phyloP scores from a whole-genome alignment of 2,888 invertebrate genomes.

The Pterostichus niger region DNA sequence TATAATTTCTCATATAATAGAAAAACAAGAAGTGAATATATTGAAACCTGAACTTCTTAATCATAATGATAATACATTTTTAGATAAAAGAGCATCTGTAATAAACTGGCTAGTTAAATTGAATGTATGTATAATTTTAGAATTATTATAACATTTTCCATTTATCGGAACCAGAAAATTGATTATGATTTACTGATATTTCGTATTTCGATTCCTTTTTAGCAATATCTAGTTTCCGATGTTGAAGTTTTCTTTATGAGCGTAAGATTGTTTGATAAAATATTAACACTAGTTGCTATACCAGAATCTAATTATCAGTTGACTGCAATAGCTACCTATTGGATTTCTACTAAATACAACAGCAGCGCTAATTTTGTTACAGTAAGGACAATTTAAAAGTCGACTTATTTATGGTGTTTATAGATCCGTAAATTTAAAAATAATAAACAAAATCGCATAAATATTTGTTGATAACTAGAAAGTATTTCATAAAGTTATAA shows the following conservation, averaged over 20 bases:
- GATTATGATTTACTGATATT: too few species aligned
- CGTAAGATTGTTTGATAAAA: constrained; percentile 50
- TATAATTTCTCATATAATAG: constrained; percentile 20
- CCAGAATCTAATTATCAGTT: constrained; percentile 18
- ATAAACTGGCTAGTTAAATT: constrained; percentile 53
- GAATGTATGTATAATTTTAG: constrained; percentile 29
- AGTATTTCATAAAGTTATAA: too few species aligned
- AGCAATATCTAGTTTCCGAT: constrained; percentile 47
- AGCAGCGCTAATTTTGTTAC: constrained; percentile 24
- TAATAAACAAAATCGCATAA: too few species aligned
- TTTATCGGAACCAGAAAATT: too few species aligned
- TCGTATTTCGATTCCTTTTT: not conserved
- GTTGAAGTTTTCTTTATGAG: constrained; percentile 31
- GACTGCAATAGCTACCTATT: constrained; percentile 32
- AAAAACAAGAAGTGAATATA: constrained; percentile 13
- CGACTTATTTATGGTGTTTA: not conserved
- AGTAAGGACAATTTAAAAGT: constrained; percentile 13
- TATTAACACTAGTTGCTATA: constrained; percentile 27
- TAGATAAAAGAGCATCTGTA: constrained; percentile 27
- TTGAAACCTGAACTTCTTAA: constrained; percentile 38
- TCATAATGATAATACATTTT: not conserved
- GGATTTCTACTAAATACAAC: constrained; percentile 48
- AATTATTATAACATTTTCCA: too few species aligned
- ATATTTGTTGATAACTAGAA: too few species aligned
- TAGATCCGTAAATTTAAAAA: too few species aligned